Evolutionary conservation across 1,140 invertebrate species (phyloP).

Genomic region (Drosophila azteca): DNA sequence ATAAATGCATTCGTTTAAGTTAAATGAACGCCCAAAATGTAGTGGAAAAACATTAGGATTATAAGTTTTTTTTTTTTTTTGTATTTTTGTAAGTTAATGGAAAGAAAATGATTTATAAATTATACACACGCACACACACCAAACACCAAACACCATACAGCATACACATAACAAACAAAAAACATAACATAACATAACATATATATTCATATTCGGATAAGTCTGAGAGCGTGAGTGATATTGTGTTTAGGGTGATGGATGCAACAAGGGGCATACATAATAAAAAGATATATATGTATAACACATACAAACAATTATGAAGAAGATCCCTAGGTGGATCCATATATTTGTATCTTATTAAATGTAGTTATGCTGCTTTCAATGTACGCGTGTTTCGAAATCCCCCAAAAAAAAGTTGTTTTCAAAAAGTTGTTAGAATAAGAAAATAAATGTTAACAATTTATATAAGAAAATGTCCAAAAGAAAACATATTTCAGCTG

Average conservation of each 20-base stretch:
- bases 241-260: slow-evolving; percentile 83
- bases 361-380: slow-evolving; percentile 46
- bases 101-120: slow-evolving; percentile 20
- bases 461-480: slow-evolving; percentile 44
- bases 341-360: slow-evolving; percentile 49
- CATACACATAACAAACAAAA: slow-evolving; percentile 27
- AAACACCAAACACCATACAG: slow-evolving; percentile 30
- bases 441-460: slow-evolving; percentile 65
- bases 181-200: slow-evolving; percentile 17
- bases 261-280: slow-evolving; percentile 50
- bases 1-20: slow-evolving; percentile 36
- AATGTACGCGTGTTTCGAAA: slow-evolving; percentile 53
- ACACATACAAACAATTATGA: slow-evolving; percentile 22
- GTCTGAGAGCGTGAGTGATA: slow-evolving; percentile 84
- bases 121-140: slow-evolving; percentile 19
- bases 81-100: slow-evolving; percentile 27
- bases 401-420: slow-evolving; percentile 44
- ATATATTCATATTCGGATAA: slow-evolving; percentile 81
- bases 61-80: too few relatives aligned
- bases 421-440: slow-evolving; percentile 59
- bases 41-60: slow-evolving; percentile 5
- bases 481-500: slow-evolving; percentile 43
- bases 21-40: slow-evolving; percentile 11
- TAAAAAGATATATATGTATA: slow-evolving; percentile 38
- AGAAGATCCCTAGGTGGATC: slow-evolving; percentile 7